Evolutionary conservation across 2,113 vertebrate genomes (phyloP).

Genomic region (Bufo gargarizans): DNA sequence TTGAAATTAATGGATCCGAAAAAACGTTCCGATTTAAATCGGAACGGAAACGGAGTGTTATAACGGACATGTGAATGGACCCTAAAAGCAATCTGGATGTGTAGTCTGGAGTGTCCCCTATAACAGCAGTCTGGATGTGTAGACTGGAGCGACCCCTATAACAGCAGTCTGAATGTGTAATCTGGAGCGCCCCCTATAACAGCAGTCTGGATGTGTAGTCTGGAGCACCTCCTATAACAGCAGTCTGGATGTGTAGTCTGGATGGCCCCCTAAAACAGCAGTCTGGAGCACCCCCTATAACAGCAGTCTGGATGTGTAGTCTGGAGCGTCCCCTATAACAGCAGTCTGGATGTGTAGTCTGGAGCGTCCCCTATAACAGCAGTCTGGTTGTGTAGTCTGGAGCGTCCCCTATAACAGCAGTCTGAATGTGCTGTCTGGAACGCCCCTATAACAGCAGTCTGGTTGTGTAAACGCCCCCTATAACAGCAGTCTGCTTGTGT

Average conservation of each 20-base stretch:
- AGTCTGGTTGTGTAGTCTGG: neutral
- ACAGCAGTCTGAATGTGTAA: neutral
- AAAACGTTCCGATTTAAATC: too few species aligned
- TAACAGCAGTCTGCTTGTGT: neutral
- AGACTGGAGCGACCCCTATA: neutral
- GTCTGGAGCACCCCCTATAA: neutral
- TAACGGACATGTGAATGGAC: too few species aligned
- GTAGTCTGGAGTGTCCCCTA: neutral
- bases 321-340: neutral
- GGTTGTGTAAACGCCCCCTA: neutral
- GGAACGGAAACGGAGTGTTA: too few species aligned
- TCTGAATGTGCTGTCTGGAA: neutral
- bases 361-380: neutral
- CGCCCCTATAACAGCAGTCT: neutral
- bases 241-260: neutral
- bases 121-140: neutral
- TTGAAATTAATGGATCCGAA: too few species aligned
- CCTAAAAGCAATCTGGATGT: constrained; percentile 3
- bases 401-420: neutral
- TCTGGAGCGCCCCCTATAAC: neutral
- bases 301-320: neutral
- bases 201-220: neutral
- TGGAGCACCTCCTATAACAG: neutral
- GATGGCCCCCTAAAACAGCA: neutral
- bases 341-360: neutral